Percentiles rank a stretch among this genome's conserved stretches.
phyloP scores from a whole-genome alignment of 2,888 invertebrate species.

The Brenthis hecate region DNA sequence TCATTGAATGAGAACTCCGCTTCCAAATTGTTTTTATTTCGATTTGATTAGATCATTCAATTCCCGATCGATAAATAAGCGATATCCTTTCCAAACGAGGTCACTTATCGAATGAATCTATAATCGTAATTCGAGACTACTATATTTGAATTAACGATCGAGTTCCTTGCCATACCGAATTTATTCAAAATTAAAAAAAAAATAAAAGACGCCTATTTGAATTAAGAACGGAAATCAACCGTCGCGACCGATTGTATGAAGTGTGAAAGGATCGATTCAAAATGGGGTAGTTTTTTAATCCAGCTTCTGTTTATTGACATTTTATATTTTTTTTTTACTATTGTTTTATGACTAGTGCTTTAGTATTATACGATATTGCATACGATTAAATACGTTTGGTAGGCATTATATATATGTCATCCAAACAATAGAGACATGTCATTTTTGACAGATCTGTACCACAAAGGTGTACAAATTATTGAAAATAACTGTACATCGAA shows the following conservation, averaged over 20 bases:
- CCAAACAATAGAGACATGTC: conserved; percentile 15
- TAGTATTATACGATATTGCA: conserved; percentile 32
- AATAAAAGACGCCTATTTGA: conserved; percentile 74
- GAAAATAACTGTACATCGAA: conserved; percentile 4
- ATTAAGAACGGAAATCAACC: conserved; percentile 81
- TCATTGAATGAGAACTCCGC: conserved; percentile 12
- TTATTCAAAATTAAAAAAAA: conserved; percentile 54
- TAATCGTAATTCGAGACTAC: conserved; percentile 77
- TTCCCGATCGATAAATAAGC: conserved; percentile 75
- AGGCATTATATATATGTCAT: conserved; percentile 22
- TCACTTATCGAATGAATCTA: conserved; percentile 81
- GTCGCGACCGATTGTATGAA: conserved; percentile 75
- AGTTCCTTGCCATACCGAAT: conserved; percentile 55
- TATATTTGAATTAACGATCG: conserved; percentile 73
- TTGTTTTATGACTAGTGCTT: conserved; percentile 48
- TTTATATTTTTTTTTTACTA: conserved; percentile 56
- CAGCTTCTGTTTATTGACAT: conserved; percentile 69
- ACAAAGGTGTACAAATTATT: conserved; percentile 10
- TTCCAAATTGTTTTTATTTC: conserved; percentile 29
- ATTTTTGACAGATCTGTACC: conserved; percentile 20
- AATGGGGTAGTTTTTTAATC: conserved; percentile 65
- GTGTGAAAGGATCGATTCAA: conserved; percentile 81
- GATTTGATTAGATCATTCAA: conserved; percentile 67
- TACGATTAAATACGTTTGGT: conserved; percentile 22
- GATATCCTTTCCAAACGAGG: conserved; percentile 76